A percentile compares a stretch with the other conserved stretches of the same genome.
These are phyloP conservation scores for Brachionus rotundiformis DNA, from an alignment of 1,140 invertebrate genomes.

Conservation along the genomic window DNA sequence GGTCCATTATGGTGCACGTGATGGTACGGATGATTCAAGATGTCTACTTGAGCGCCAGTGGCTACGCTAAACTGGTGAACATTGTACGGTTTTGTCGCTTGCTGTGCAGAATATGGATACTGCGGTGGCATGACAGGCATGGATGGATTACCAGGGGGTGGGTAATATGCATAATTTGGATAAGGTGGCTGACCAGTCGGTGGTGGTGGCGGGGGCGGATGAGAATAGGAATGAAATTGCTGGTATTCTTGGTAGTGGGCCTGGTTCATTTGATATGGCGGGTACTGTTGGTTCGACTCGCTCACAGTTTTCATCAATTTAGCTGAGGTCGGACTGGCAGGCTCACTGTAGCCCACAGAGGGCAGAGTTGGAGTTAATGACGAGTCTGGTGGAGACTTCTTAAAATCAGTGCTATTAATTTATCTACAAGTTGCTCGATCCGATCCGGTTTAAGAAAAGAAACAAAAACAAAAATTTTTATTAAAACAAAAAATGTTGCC, in stretches of 20 bases:
- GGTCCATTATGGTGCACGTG: slow-evolving; percentile 12
- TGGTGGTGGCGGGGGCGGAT: slow-evolving; percentile 41
- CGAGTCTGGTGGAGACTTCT: slow-evolving; percentile 26
- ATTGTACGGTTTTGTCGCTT: slow-evolving; percentile 43
- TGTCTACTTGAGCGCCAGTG: neutral
- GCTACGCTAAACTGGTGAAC: neutral
- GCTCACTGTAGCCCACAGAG: slow-evolving; percentile 1
- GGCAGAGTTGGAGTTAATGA: neutral
- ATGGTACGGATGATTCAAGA: slow-evolving; percentile 8
- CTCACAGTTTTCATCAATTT: slow-evolving; percentile 37
- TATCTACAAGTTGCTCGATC: neutral
- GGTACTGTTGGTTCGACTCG: neutral
- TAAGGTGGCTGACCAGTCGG: slow-evolving; percentile 48
- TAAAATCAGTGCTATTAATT: neutral
- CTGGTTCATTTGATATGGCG: neutral
- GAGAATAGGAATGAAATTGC: slow-evolving; percentile 16
- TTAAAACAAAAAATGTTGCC: neutral
- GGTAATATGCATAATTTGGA: slow-evolving; percentile 39
- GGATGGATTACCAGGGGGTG: neutral
- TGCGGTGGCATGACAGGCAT: neutral
- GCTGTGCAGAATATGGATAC: slow-evolving; percentile 29
- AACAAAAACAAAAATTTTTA: neutral
- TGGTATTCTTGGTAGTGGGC: neutral
- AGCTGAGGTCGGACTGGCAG: slow-evolving; percentile 12
- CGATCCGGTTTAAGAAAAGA: neutral